These are phyloP conservation scores for Salmo trutta DNA, from an alignment of 2,797 vertebrate species.

Conservation along the genomic window DNA sequence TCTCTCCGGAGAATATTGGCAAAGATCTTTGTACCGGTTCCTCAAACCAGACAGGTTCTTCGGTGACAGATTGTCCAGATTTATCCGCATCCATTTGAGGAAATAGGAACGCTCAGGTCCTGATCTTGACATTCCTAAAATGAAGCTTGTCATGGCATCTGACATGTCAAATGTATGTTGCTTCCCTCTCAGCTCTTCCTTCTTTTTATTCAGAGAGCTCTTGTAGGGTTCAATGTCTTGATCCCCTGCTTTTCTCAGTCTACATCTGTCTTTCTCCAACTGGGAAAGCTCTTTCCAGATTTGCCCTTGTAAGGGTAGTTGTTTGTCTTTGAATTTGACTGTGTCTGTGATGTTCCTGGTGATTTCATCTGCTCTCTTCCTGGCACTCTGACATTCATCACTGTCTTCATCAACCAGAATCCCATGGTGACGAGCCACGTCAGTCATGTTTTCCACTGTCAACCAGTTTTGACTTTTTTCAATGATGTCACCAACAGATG, in stretches of 20 bases:
- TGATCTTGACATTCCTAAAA: slow-evolving; percentile 40
- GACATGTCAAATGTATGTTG: slow-evolving; percentile 48
- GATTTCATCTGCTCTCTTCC: too few relatives aligned
- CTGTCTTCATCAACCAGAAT: too few relatives aligned
- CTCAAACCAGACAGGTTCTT: slow-evolving; percentile 45
- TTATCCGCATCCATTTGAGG: slow-evolving; percentile 71
- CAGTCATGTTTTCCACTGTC: too few relatives aligned
- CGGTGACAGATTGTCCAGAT: slow-evolving; percentile 51
- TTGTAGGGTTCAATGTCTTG: slow-evolving; percentile 38
- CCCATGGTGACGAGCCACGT: accelerated
- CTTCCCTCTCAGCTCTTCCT: slow-evolving; percentile 43
- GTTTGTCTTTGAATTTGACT: accelerated
- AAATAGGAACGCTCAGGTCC: slow-evolving; percentile 58
- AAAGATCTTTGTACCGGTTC: slow-evolving; percentile 37
- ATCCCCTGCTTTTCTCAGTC: slow-evolving; percentile 23
- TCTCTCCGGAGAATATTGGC: not conserved
- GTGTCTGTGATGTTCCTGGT: too few relatives aligned
- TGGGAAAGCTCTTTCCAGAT: too few relatives aligned
- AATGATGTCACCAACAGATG: too few relatives aligned
- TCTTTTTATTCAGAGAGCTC: slow-evolving; percentile 37
- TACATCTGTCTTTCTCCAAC: slow-evolving; percentile 58
- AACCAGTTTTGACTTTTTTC: accelerated
- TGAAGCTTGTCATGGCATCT: slow-evolving; percentile 53
- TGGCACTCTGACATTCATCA: too few relatives aligned
- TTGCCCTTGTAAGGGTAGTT: too few relatives aligned